These are phyloP conservation scores for Drosophila subobscura DNA, from an alignment of 1,140 invertebrate species.

Conservation along the genomic window DNA sequence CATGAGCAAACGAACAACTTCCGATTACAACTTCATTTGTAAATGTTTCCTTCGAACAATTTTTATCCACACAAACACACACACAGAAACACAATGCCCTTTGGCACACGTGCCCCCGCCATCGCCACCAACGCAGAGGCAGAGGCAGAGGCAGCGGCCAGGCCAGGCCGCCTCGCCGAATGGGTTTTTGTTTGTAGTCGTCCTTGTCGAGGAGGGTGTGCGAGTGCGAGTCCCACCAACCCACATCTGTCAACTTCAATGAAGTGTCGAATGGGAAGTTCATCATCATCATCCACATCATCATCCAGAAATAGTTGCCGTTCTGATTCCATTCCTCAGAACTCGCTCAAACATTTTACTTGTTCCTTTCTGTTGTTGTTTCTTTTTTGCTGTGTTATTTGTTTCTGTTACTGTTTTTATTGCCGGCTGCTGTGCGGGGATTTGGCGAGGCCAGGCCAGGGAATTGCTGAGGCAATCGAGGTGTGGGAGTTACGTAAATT, in stretches of 20 bases:
- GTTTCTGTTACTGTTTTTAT: constrained; percentile 73
- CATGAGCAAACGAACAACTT: constrained; percentile 82
- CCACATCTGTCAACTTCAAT: constrained; percentile 83
- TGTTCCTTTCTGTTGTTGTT: constrained; percentile 31
- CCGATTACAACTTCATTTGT: constrained; percentile 84
- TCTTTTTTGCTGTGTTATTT: constrained; percentile 42
- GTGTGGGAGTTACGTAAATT: constrained; percentile 52
- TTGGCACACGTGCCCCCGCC: constrained; percentile 51
- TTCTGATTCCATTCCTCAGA: constrained; percentile 55
- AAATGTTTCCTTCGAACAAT: constrained; percentile 81
- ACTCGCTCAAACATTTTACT: no score
- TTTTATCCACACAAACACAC: constrained; percentile 52
- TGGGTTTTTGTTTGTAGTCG: constrained; percentile 20
- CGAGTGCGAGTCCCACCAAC: constrained; percentile 21
- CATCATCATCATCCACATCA: constrained; percentile 43
- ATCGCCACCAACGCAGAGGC: neutral
- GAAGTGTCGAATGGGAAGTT: constrained; percentile 78
- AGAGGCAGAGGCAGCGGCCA: neutral
- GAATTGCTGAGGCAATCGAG: constrained; percentile 6
- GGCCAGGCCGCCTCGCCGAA: neutral
- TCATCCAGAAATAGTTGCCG: constrained; percentile 63
- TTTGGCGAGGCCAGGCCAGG: constrained; percentile 23
- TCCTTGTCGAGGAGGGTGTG: constrained; percentile 5
- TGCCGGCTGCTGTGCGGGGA: constrained; percentile 69
- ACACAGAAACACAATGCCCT: constrained; percentile 55